Conservation (phyloP, 2,888 invertebrate genomes). For the Cataglyphis rosenhaueri region DNA sequence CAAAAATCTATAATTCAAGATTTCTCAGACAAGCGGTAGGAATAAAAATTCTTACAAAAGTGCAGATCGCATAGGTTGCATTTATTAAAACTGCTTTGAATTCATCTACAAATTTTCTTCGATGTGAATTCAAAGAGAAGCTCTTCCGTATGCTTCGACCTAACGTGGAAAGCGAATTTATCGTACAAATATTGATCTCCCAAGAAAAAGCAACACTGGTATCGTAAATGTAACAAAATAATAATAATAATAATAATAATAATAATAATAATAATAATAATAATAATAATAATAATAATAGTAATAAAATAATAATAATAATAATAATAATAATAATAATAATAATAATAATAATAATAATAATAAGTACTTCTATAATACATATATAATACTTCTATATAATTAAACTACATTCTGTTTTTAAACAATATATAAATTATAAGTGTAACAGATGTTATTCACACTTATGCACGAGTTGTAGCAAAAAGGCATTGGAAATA, state of each 20-base stretch:
- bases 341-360: not conserved
- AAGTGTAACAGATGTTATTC: slow-evolving; percentile 31
- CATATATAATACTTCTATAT: slow-evolving; percentile 21
- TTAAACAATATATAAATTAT: slow-evolving; percentile 21
- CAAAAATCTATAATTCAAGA: slow-evolving; percentile 10
- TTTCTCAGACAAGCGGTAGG: not conserved
- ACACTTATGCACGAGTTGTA: slow-evolving; percentile 14
- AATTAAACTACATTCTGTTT: slow-evolving; percentile 38
- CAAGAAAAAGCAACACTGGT: slow-evolving; percentile 38
- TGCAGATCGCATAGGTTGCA: not conserved
- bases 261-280: too few species aligned
- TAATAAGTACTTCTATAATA: slow-evolving; percentile 39
- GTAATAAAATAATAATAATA: not conserved
- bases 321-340: not conserved
- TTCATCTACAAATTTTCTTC: slow-evolving; percentile 22
- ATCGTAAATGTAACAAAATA: slow-evolving; percentile 37
- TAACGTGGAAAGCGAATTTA: slow-evolving; percentile 1
- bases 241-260: not conserved
- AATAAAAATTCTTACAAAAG: slow-evolving; percentile 10
- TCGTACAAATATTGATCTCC: slow-evolving; percentile 6
- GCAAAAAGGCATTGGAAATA: not conserved
- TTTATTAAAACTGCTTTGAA: slow-evolving; percentile 36
- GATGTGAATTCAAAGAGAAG: not conserved
- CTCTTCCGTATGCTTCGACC: not conserved
- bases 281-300: slow-evolving; percentile 21